These are phyloP conservation scores for Mixornis gularis DNA, from an alignment of 2,113 vertebrate species.

Conservation along the genomic window DNA sequence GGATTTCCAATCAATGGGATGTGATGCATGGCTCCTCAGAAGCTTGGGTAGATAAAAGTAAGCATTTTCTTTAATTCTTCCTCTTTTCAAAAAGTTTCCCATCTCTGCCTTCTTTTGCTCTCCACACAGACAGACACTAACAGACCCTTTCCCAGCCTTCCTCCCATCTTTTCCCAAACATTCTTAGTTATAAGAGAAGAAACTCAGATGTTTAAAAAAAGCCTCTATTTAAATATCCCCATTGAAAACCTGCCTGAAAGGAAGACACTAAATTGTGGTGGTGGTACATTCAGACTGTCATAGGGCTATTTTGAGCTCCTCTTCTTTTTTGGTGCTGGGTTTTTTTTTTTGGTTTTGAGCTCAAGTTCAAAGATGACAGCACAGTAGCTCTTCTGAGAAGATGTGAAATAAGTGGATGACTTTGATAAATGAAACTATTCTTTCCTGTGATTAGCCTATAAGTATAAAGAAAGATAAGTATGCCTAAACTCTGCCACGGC, in stretches of 20 bases:
- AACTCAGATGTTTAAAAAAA: neutral
- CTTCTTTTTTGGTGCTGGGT: neutral
- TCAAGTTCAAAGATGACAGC: slow-evolving; percentile 10
- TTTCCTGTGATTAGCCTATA: neutral
- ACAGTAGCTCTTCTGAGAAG: neutral
- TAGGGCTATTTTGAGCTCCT: slow-evolving; percentile 5
- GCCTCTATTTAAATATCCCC: neutral
- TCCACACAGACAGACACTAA: neutral
- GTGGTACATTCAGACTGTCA: neutral
- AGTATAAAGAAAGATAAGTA: neutral
- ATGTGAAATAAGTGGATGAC: neutral
- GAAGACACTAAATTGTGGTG: neutral
- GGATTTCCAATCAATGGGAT: neutral
- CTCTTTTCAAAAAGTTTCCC: neutral
- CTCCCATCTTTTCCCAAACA: neutral
- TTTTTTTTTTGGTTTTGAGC: neutral
- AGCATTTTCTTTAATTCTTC: neutral
- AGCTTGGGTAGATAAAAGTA: neutral
- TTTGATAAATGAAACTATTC: slow-evolving; percentile 36
- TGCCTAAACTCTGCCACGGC: neutral
- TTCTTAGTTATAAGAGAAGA: neutral
- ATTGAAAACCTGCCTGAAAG: neutral
- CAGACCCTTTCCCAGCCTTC: neutral
- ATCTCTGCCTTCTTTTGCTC: neutral
- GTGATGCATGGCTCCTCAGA: neutral